Evolutionary conservation across 1,140 invertebrate genomes (phyloP), one percentile per base, ranked within the genome.

Genomic region (Akabosia matsudoensis): DNA sequence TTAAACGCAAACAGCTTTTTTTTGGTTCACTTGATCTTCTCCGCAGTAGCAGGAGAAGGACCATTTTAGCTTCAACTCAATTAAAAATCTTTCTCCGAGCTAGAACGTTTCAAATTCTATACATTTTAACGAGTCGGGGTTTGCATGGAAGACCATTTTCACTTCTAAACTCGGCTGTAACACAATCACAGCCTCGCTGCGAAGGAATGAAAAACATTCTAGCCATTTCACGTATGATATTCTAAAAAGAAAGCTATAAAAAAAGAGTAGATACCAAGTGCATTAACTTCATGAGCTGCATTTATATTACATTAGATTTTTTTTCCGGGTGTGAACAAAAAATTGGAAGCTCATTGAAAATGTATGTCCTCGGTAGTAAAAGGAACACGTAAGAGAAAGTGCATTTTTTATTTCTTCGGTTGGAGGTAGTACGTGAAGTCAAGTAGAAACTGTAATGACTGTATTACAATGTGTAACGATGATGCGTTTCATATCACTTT

Each of bases 231-330:
- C 18, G 37, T 45, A 45, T 10, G 7, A 18, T 18, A 45, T 7
- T 45, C 18, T 18, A 45, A 45, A 45, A 45, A 45, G 7, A 45
- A 56, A 56, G 54, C 22, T 22, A 56, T 56, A 67, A 67, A 67
- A 67, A 10, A 16, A 67, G 61, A 22, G 54, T 61, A 61, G 7
- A 31, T 67, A 67, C 31, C 26, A 67, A 67, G 61, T 67, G 61
- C 61, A 67, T 67, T 30, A 67, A 67, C 10, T 67, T 67, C 61
- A 67, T 67, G 61, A 67, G 61, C n/a, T 67, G 61, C 61, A 67
- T 67, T 67, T 31, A 67, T 67, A 67, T 67, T 28, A 67, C 61
- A 45, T 45, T 45, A 45, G 7, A 45, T 10, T 18, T 10, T 45
- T 45, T 18, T 45, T 45, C 7, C 7, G 7, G 37, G 37, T 18